phyloP scores from a whole-genome alignment of 2,113 vertebrate species.

The Sinocyclocheilus grahami region DNA sequence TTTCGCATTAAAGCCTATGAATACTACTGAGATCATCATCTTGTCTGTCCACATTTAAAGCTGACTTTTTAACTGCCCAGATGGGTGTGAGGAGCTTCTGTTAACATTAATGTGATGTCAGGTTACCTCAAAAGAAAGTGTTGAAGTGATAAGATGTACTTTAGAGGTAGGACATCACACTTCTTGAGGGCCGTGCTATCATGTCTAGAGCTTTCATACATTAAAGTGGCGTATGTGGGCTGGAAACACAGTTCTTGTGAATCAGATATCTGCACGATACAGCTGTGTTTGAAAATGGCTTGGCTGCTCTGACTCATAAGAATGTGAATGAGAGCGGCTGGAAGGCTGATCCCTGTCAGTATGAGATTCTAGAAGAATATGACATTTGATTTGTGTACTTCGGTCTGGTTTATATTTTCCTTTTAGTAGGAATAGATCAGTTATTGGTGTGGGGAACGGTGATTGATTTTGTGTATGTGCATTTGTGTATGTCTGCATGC shows the following conservation, averaged over 20 bases:
- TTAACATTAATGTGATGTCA: neutral
- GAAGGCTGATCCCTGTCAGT: constrained; percentile 2
- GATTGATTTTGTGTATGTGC: constrained; percentile 37
- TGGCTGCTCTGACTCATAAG: neutral
- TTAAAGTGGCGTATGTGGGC: neutral
- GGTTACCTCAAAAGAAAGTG: neutral
- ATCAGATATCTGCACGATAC: neutral
- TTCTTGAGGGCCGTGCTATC: neutral
- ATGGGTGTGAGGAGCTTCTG: neutral
- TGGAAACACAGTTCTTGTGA: neutral
- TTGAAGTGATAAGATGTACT: neutral
- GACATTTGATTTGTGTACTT: constrained; percentile 16
- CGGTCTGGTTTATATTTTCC: constrained; percentile 7
- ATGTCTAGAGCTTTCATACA: neutral
- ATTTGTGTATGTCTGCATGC: constrained; percentile 13
- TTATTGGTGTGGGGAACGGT: constrained; percentile 12
- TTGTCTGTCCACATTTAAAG: neutral
- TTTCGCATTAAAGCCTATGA: neutral
- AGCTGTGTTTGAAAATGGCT: neutral
- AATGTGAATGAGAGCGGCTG: constrained; percentile 8
- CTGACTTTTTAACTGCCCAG: neutral
- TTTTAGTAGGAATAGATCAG: constrained; percentile 19
- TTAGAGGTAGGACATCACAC: constrained; percentile 8
- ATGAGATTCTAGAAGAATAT: neutral
- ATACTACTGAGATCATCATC: neutral